Percentiles rank a stretch among this genome's conserved stretches.
Conservation (phyloP, 2,888 invertebrate genomes). For the Callyntrura guangdongensis region DNA sequence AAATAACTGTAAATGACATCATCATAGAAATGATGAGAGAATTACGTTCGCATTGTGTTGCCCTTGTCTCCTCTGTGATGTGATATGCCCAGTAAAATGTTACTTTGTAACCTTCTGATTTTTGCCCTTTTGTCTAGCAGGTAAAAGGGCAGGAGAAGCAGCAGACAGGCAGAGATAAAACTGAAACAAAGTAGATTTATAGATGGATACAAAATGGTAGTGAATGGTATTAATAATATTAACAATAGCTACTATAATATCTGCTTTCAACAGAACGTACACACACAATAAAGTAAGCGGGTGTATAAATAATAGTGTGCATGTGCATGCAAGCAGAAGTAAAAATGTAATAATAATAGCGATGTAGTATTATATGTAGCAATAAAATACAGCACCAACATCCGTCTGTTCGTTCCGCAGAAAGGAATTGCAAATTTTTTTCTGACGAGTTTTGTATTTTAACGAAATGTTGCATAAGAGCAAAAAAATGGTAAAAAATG, state of each 20-base stretch:
- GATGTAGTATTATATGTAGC: not conserved
- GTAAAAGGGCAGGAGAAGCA: conserved; percentile 20
- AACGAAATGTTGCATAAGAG: conserved; percentile 10
- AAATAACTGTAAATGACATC: conserved; percentile 54
- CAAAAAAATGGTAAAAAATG: too few species aligned
- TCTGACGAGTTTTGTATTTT: conserved; percentile 5
- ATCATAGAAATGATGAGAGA: conserved; percentile 16
- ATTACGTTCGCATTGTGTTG: not conserved
- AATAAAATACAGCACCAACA: conserved; percentile 27
- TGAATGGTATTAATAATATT: not conserved
- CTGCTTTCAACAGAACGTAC: too few species aligned
- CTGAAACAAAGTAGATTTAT: conserved; percentile 27
- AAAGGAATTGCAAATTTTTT: conserved; percentile 31
- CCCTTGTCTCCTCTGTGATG: conserved; percentile 21
- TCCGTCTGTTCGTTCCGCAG: conserved; percentile 37
- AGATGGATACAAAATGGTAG: not conserved
- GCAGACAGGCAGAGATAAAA: not conserved
- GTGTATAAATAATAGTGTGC: conserved; percentile 7
- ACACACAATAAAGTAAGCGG: too few species aligned
- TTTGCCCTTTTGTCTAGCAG: conserved; percentile 47
- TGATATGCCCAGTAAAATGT: not conserved
- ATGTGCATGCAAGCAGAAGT: not conserved
- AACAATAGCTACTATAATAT: not conserved
- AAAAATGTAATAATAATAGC: not conserved
- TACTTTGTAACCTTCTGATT: conserved; percentile 25